These are phyloP conservation scores for Gastrophysa polygoni DNA, from an alignment of 2,888 invertebrate species.

Conservation along the genomic window DNA sequence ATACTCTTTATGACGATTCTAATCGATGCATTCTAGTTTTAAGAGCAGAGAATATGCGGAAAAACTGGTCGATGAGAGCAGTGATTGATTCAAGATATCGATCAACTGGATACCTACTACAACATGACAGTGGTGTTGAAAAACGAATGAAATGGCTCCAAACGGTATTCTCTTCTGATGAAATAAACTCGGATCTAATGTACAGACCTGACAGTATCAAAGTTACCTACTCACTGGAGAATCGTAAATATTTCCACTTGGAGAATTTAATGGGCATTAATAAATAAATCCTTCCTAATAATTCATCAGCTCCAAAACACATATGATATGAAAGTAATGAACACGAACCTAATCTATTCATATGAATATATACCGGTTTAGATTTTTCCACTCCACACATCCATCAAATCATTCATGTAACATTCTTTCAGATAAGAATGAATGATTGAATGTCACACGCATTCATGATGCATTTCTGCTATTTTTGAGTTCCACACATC, in stretches of 20 bases:
- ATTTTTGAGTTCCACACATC: no score
- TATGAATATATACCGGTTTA: no score
- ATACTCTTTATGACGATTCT: constrained; percentile 24
- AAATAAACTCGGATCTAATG: background rate
- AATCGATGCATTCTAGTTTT: constrained; percentile 36
- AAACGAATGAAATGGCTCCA: constrained; percentile 10
- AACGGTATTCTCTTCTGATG: constrained; percentile 6
- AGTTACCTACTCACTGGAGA: background rate
- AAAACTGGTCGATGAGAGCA: constrained; percentile 18
- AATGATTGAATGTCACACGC: no score
- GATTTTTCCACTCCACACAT: no score
- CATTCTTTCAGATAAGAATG: no score
- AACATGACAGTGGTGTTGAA: constrained; percentile 28
- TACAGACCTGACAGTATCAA: background rate
- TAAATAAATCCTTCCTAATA: background rate
- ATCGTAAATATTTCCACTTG: background rate
- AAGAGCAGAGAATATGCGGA: constrained; percentile 18
- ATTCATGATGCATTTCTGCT: no score
- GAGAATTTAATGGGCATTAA: background rate
- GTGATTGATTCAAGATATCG: constrained; percentile 27
- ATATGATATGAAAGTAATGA: no score
- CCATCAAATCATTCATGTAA: no score
- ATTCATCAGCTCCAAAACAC: background rate
- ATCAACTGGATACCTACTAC: constrained; percentile 19
- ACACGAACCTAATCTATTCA: no score